A percentile compares a stretch with the other conserved stretches of the same genome.
Conservation (phyloP, 2,888 invertebrate species). For the Meganola albula region DNA sequence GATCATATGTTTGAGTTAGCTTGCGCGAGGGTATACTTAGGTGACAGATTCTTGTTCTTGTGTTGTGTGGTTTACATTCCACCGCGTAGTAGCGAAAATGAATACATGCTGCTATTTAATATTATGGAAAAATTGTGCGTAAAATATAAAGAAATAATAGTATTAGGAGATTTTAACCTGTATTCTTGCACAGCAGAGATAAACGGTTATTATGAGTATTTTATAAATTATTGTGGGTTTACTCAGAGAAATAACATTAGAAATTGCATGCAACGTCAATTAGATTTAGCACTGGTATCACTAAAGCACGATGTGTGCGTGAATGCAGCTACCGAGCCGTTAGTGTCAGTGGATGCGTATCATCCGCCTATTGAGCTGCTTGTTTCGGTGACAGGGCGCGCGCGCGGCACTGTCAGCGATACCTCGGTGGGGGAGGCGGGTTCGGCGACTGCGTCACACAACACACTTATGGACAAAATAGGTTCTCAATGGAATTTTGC, state of each 20-base stretch:
- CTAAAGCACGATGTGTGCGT: no score
- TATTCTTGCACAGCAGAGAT: conserved; percentile 1
- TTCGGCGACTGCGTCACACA: no score
- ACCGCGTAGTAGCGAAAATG: conserved; percentile 1
- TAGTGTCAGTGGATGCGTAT: no score
- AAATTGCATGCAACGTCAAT: neutral
- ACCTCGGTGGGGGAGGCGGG: no score
- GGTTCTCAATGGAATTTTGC: conserved; percentile 8
- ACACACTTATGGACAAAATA: no score
- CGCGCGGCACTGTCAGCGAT: no score
- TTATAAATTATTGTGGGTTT: conserved; percentile 4
- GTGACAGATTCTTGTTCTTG: conserved; percentile 1
- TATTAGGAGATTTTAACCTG: conserved; percentile 7
- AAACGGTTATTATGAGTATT: conserved; percentile 7
- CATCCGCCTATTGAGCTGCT: no score
- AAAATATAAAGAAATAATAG: conserved; percentile 4
- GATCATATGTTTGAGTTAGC: conserved; percentile 2
- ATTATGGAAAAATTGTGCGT: conserved; percentile 1
- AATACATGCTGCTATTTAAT: conserved; percentile 1
- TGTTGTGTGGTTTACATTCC: conserved; percentile 2
- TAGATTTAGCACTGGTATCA: no score
- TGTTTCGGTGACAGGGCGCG: no score
- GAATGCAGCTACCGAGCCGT: no score
- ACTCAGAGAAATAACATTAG: conserved; percentile 4
- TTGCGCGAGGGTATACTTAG: conserved; percentile 2